Conservation (phyloP, 2,888 invertebrate species). For the Mongoloraphidia duomilia region DNA sequence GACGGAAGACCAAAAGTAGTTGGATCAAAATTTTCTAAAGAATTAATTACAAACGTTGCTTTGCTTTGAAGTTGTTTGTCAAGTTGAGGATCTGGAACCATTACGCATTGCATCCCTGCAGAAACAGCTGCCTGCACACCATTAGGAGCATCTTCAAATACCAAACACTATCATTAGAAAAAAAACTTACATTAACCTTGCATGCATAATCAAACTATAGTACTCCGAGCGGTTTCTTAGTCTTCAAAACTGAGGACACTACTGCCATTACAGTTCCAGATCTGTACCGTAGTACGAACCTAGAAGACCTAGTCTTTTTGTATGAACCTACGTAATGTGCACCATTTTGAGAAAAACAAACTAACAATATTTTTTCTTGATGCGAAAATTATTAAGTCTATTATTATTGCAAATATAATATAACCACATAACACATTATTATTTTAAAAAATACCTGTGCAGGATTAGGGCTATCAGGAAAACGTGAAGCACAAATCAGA, state of each 20-base stretch:
- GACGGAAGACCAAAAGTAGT: constrained; percentile 74
- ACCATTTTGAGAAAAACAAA: too few relatives aligned
- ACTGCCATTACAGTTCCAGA: too few relatives aligned
- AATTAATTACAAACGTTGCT: constrained; percentile 57
- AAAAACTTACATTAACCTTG: constrained; percentile 4
- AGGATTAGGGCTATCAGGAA: constrained; percentile 27
- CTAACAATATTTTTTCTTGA: too few relatives aligned
- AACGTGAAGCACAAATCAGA: constrained; percentile 36
- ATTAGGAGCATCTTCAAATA: constrained; percentile 86
- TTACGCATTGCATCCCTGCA: constrained; percentile 77
- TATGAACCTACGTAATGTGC: too few relatives aligned
- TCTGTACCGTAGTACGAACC: too few relatives aligned
- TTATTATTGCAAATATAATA: too few relatives aligned
- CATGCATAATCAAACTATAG: too few relatives aligned
- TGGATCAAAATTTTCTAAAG: constrained; percentile 65
- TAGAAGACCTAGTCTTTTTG: too few relatives aligned
- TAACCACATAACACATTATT: too few relatives aligned
- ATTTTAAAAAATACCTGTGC: background rate
- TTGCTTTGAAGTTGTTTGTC: constrained; percentile 32
- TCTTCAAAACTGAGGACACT: too few relatives aligned
- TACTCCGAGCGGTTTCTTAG: too few relatives aligned
- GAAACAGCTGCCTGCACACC: constrained; percentile 65
- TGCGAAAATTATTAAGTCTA: too few relatives aligned
- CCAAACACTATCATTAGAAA: constrained; percentile 50
- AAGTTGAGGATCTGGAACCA: constrained; percentile 53